These are phyloP conservation scores for Notiomystis cincta DNA, from an alignment of 2,113 vertebrate genomes.

Conservation along the genomic window DNA sequence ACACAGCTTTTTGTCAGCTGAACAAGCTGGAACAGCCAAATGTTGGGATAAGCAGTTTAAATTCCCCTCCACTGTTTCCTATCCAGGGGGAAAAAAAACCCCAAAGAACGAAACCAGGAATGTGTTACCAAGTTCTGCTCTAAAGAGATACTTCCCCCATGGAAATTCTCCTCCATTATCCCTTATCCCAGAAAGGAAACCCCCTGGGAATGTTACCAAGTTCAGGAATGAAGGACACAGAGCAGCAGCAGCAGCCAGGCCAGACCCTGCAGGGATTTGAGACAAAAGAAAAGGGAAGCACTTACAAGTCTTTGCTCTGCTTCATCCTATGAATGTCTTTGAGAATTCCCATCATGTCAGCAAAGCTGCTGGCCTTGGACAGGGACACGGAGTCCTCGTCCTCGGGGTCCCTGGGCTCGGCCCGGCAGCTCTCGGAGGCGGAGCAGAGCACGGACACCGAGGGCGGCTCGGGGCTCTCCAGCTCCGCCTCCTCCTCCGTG, in stretches of 20 bases:
- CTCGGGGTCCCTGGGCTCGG: conserved; percentile 80
- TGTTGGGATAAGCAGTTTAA: rapidly evolving
- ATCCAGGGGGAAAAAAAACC: no score
- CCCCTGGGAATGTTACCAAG: not conserved
- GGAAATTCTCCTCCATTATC: not conserved
- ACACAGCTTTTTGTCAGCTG: not conserved
- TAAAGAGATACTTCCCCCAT: not conserved
- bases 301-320: conserved; percentile 94
- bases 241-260: not conserved
- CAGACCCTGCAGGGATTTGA: not conserved
- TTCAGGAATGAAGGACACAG: not conserved
- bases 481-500: conserved; percentile 87
- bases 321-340: conserved; percentile 98
- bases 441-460: conserved; percentile 86
- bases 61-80: not conserved
- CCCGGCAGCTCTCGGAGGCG: conserved; percentile 82
- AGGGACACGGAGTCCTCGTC: conserved; percentile 91
- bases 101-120: not conserved
- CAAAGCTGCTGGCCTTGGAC: conserved; percentile 98
- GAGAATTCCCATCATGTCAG: conserved; percentile 97
- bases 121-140: not conserved
- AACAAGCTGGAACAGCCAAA: not conserved
- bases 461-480: conserved; percentile 86
- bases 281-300: not conserved
- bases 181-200: not conserved